Base-by-base conservation (phyloP, 2,113 vertebrate species). In the Cygnus atratus region DNA sequence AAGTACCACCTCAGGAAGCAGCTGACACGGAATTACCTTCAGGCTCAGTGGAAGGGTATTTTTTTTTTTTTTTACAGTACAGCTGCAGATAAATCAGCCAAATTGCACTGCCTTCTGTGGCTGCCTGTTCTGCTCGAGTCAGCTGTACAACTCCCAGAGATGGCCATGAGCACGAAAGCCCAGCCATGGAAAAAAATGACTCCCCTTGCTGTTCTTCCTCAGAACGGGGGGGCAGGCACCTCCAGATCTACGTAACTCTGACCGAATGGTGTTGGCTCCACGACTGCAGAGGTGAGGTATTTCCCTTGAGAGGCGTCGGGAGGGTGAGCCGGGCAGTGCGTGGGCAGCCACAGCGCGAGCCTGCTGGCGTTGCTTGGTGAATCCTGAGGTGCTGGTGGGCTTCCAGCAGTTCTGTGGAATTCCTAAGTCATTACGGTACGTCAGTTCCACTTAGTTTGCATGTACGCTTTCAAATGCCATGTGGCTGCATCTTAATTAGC, bases 401-500 rank as follows among this genome's bases (percentile, higher is more conserved):
- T 87, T 31, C 29, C 54, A 39, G 71, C 57, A 63, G 90, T 52
- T 48, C 12, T 52, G 43, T 37, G 1, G 76, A 72, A 52, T 43
- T 79, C 74, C 9, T 59, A 1, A 0, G 55, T 86, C 63, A 25
- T 22, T 33, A 41, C 6, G 14, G 68, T 28, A 48, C 83, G 43
- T 41, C 41, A 25, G 65, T 67, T 50, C 72, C 76, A 37, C 41
- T 67, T 58, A 71, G 59, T 58, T 62, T 84, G 72, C 83, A 26
- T 14, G 35, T 70, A 35, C 6, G 3, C 55, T 70, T 82, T 54
- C 54, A 70, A 33, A 78, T 0, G 0, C 62, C 26, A 11, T 18
- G 63, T 65, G 52, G 54, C 68, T 93, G 79, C n/a, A 37, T 31
- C 65, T 71, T 80, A 74, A 50, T 88, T 87, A 83, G 72, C 50